phyloP scores from a whole-genome alignment of 2,113 vertebrate species.

The Austrofundulus limnaeus region DNA sequence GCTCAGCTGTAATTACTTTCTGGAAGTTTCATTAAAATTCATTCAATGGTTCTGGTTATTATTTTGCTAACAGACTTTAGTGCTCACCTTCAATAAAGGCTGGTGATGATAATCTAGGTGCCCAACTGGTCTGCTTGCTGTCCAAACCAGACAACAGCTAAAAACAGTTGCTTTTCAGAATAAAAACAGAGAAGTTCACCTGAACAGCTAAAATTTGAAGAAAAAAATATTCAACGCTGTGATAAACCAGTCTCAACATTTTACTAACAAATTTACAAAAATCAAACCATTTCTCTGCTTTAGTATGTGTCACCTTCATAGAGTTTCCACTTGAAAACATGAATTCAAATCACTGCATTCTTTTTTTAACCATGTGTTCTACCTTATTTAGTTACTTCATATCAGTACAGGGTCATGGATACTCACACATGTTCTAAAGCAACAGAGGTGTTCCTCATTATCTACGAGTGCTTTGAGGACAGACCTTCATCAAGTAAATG shows the following conservation, averaged over 20 bases:
- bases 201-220: no score
- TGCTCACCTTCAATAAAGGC: no score
- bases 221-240: no score
- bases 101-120: not conserved
- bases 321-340: no score
- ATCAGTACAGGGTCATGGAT: slow-evolving; percentile 29
- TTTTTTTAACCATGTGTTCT: not conserved
- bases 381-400: not conserved
- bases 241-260: no score
- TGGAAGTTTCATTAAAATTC: no score
- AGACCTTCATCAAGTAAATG: slow-evolving; percentile 74
- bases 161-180: not conserved
- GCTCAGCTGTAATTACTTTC: no score
- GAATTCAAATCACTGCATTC: not conserved
- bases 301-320: no score
- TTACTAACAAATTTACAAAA: no score
- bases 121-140: not conserved
- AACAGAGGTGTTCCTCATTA: slow-evolving; percentile 69
- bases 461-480: slow-evolving; percentile 61
- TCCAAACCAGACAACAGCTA: not conserved
- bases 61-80: no score
- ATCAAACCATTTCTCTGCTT: no score
- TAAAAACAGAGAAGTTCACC: not conserved
- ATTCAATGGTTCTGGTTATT: no score
- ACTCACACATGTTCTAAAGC: slow-evolving; percentile 53